Conservation (phyloP, 2,797 vertebrate genomes). For the Schizopygopsis pylzovi region DNA sequence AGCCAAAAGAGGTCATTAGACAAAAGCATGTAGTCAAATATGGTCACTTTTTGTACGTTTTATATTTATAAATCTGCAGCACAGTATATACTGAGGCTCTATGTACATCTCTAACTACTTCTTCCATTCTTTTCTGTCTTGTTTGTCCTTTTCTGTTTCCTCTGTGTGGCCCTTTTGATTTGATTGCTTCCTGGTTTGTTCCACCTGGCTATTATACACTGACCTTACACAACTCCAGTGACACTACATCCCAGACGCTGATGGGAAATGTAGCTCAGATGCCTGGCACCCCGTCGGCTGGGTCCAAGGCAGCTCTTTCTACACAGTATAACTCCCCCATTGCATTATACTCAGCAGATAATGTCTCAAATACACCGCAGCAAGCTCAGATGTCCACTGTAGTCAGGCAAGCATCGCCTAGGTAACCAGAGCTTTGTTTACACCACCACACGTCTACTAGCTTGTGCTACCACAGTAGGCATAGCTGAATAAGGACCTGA, state of each 20-base stretch:
- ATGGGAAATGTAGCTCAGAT: conserved; percentile 75
- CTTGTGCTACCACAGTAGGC: background rate
- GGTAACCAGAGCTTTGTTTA: conserved; percentile 57
- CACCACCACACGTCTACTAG: background rate
- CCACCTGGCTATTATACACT: conserved; percentile 48
- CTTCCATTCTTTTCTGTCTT: conserved; percentile 54
- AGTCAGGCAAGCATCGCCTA: conserved; percentile 51
- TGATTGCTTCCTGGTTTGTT: conserved; percentile 38
- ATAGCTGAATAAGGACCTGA: background rate
- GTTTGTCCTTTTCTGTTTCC: conserved; percentile 55
- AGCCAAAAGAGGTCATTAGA: conserved; percentile 64
- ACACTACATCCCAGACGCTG: conserved; percentile 76
- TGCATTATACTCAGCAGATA: conserved; percentile 62
- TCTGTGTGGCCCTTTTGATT: conserved; percentile 36
- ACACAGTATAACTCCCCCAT: conserved; percentile 65
- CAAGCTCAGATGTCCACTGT: conserved; percentile 62
- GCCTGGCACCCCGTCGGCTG: conserved; percentile 72
- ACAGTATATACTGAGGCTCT: background rate
- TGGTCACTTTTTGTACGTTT: background rate
- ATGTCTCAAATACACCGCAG: conserved; percentile 55
- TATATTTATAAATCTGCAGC: background rate
- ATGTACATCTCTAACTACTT: conserved; percentile 52
- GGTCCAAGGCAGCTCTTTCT: conserved; percentile 46
- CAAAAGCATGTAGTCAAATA: conserved; percentile 33
- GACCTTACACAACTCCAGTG: conserved; percentile 63